Percentiles rank a stretch among this genome's conserved stretches.
phyloP scores from a whole-genome alignment of 2,888 invertebrate species.

The Dioctria linearis region DNA sequence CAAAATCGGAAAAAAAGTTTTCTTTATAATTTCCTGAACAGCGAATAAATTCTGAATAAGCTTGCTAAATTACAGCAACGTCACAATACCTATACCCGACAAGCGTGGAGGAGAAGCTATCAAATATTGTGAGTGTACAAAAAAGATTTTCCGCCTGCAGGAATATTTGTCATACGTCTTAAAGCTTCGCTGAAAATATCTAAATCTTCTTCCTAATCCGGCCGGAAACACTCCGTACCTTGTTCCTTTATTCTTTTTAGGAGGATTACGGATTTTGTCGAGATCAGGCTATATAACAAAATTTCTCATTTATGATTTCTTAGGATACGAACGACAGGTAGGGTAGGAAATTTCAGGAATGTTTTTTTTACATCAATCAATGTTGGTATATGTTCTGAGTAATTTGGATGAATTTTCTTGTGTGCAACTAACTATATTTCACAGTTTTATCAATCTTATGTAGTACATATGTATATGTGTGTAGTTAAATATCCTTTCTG shows the following conservation, averaged over 20 bases:
- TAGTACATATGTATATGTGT: too few species aligned
- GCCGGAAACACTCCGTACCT: slow-evolving; percentile 27
- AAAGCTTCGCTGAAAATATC: slow-evolving; percentile 17
- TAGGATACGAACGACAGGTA: neutral
- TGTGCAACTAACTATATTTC: too few species aligned
- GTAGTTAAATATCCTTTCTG: too few species aligned
- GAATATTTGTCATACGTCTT: slow-evolving; percentile 33
- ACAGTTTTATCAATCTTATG: too few species aligned
- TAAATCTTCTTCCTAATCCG: slow-evolving; percentile 21
- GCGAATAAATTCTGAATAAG: slow-evolving; percentile 35
- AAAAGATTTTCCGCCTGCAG: slow-evolving; percentile 36
- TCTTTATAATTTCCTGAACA: slow-evolving; percentile 33
- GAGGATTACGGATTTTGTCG: slow-evolving; percentile 8
- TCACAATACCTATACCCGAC: too few species aligned
- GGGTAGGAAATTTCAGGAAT: neutral
- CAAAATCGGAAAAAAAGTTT: neutral
- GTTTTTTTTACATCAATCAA: neutral
- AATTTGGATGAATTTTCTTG: too few species aligned
- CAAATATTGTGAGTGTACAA: slow-evolving; percentile 19
- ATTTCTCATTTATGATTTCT: slow-evolving; percentile 8
- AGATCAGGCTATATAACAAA: neutral
- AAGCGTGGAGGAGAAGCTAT: neutral
- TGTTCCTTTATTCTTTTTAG: neutral
- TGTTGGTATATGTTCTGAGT: too few species aligned
- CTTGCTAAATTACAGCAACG: neutral